Conservation (phyloP, 2,888 invertebrate species). For the Eremobia ochroleuca region DNA sequence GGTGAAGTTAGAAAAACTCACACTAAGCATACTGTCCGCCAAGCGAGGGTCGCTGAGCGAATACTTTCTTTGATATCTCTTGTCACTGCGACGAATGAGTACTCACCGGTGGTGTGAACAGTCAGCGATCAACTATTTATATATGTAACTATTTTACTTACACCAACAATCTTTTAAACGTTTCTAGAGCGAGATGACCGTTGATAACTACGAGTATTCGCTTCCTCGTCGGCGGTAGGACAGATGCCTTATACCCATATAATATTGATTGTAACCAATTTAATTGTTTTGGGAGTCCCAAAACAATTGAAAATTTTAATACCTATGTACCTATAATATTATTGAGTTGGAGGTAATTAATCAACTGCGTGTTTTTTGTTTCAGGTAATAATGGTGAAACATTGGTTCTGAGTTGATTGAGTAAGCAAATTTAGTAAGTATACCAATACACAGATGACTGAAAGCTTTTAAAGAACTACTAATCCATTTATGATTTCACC, state of each 20-base stretch:
- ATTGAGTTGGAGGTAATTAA: slow-evolving; percentile 12
- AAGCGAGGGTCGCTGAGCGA: too few relatives aligned
- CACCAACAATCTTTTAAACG: too few relatives aligned
- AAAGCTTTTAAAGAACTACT: too few relatives aligned
- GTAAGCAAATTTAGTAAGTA: neutral
- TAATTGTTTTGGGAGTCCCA: slow-evolving; percentile 24
- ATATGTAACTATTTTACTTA: too few relatives aligned
- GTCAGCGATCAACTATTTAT: too few relatives aligned
- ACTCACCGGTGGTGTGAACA: too few relatives aligned
- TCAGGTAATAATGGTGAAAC: slow-evolving; percentile 22
- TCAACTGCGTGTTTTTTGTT: slow-evolving; percentile 14
- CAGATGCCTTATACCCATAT: neutral
- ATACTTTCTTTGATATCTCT: too few relatives aligned
- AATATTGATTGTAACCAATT: slow-evolving; percentile 8
- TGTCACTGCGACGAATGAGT: too few relatives aligned
- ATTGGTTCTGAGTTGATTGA: neutral
- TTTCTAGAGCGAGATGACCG: neutral
- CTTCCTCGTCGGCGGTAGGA: neutral
- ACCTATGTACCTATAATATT: too few relatives aligned
- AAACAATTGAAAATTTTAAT: slow-evolving; percentile 16
- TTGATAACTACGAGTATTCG: neutral
- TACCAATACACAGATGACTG: neutral
- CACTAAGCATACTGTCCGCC: too few relatives aligned
- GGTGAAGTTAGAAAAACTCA: too few relatives aligned
- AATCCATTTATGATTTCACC: neutral